Evolutionary conservation across 2,113 vertebrate genomes (phyloP).

Genomic region (Rattus norvegicus): GRCr8 NC_086028.1:39057001-39057500

Average conservation of each 20-base stretch:
- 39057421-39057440: slow-evolving; percentile 26
- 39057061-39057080: slow-evolving; percentile 32
- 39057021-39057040: neutral
- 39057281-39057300: slow-evolving; percentile 51
- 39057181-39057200: slow-evolving; percentile 68
- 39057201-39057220: slow-evolving; percentile 63
- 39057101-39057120: slow-evolving; percentile 64
- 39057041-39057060: neutral
- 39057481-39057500: slow-evolving; percentile 66
- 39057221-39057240: slow-evolving; percentile 66
- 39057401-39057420: slow-evolving; percentile 43
- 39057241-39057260: slow-evolving; percentile 67
- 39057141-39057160: slow-evolving; percentile 66
- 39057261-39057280: slow-evolving; percentile 53
- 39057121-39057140: slow-evolving; percentile 79
- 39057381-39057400: slow-evolving; percentile 55
- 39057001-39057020: neutral
- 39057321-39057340: slow-evolving; percentile 48
- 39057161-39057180: slow-evolving; percentile 63
- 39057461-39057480: slow-evolving; percentile 17
- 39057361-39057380: slow-evolving; percentile 55
- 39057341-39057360: slow-evolving; percentile 56
- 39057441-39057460: neutral
- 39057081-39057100: slow-evolving; percentile 13
- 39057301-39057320: slow-evolving; percentile 55